Evolutionary conservation across 2,888 invertebrate species (phyloP).

Genomic region (Spilarctia lutea): DNA sequence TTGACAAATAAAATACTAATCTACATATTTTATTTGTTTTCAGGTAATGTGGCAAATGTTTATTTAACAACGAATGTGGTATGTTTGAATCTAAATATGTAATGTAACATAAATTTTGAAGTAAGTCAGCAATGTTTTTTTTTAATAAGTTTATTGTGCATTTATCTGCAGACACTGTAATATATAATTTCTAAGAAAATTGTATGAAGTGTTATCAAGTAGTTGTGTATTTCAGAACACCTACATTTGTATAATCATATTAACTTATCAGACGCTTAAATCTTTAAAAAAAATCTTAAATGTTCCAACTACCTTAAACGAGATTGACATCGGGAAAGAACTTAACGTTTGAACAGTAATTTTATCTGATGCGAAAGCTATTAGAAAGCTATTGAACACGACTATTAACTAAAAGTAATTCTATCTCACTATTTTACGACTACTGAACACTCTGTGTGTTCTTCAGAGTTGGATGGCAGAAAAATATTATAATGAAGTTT

Average conservation of each 20-base stretch:
- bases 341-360: not conserved
- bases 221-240: not conserved
- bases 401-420: constrained; percentile 28
- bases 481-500: not conserved
- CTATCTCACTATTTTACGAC: constrained; percentile 38
- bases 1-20: not conserved
- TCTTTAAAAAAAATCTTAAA: not conserved
- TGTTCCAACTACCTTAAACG: not conserved
- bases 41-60: constrained; percentile 13
- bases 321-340: not conserved
- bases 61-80: not conserved
- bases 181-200: not conserved
- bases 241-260: not conserved
- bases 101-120: not conserved
- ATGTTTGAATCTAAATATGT: not conserved
- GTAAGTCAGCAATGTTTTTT: not conserved
- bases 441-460: constrained; percentile 13
- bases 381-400: constrained; percentile 32
- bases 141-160: not conserved
- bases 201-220: not conserved
- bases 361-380: constrained; percentile 24
- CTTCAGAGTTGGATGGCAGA: not conserved
- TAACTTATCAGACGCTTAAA: not conserved
- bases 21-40: constrained; percentile 11
- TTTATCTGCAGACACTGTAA: not conserved